Evolutionary conservation across 2,888 invertebrate genomes (phyloP), one percentile per base, ranked within the genome.

Genomic region (Suillia variegata): DNA sequence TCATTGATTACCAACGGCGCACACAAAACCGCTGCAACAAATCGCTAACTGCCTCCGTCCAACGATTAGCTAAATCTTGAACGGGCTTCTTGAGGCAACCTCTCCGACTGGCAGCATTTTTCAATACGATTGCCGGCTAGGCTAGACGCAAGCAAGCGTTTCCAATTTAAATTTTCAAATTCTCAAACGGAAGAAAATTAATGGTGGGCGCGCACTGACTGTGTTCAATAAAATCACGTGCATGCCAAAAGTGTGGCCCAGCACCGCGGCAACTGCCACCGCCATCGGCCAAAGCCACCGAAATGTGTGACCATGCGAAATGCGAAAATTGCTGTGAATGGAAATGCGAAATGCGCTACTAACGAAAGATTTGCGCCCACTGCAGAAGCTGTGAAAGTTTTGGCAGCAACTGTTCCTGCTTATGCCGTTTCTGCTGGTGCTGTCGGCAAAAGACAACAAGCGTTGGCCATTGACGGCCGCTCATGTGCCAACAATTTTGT

Each of bases 261-360:
- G 38, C 6, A 4, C 38, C 31, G n/a, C n/a, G 12, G 38, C 38
- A n/a, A n/a, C 38, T n/a, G 38, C 38, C 12, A 6, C 6, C n/a
- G 38, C 38, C 13, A 13, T 4, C 12, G 31, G 6, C 6, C 31
- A 6, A 31, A 31, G 31, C 26, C 26, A 10, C 26, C 26, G 6
- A 3, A 13, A 38, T 18, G 45, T 45, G 70, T 74, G 76, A 76
- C 78, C 77, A 74, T 75, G 71, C 69, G 78, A 76, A 76, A 78
- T 72, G 73, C 70, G 74, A 70, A 77, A 77, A 78, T 76, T 71
- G 72, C 68, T 76, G 58, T 53, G 61, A n/a, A n/a, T n/a, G n/a
- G n/a, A n/a, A n/a, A n/a, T n/a, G n/a, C n/a, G 59, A 62, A 58
- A 50, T 53, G 59, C 56, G 66, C 65, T 67, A 66, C 65, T 64